These are phyloP conservation scores for Saxidomus purpurata DNA, from an alignment of 1,140 invertebrate genomes.

Conservation along the genomic window DNA sequence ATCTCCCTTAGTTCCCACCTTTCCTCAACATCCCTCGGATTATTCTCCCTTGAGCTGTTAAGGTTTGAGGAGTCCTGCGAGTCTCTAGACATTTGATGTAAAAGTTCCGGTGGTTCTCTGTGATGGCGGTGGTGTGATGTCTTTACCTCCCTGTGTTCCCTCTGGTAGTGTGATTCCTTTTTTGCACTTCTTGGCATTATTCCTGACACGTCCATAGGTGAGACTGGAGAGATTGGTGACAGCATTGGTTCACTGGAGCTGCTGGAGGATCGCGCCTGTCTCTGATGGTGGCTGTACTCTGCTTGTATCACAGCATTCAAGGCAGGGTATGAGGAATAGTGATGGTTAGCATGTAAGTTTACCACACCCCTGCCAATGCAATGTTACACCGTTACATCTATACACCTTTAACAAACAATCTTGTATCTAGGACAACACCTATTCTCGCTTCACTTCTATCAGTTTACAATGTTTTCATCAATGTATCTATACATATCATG, in stretches of 20 bases:
- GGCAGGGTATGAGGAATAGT: slow-evolving; percentile 79
- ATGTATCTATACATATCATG: background rate
- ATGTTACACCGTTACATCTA: slow-evolving; percentile 47
- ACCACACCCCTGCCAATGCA: slow-evolving; percentile 82
- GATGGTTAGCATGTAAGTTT: slow-evolving; percentile 78
- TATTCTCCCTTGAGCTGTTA: slow-evolving; percentile 53
- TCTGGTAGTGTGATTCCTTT: background rate
- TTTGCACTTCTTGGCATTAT: background rate
- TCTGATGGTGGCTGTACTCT: slow-evolving; percentile 61
- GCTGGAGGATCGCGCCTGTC: slow-evolving; percentile 63
- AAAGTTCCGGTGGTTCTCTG: slow-evolving; percentile 16
- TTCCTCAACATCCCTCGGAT: slow-evolving; percentile 50
- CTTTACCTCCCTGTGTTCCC: slow-evolving; percentile 12
- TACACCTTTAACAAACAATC: slow-evolving; percentile 36
- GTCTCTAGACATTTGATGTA: slow-evolving; percentile 4
- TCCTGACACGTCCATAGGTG: slow-evolving; percentile 7
- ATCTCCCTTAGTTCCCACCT: slow-evolving; percentile 64
- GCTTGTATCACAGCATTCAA: slow-evolving; percentile 78
- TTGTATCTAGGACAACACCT: slow-evolving; percentile 3
- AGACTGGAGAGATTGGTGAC: slow-evolving; percentile 44
- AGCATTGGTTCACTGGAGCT: slow-evolving; percentile 70
- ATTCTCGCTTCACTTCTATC: background rate
- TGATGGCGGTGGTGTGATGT: background rate
- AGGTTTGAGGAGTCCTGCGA: background rate
- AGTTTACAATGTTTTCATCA: background rate